phyloP scores from a whole-genome alignment of 2,797 vertebrate genomes.

The Cottoperca gobio region DNA sequence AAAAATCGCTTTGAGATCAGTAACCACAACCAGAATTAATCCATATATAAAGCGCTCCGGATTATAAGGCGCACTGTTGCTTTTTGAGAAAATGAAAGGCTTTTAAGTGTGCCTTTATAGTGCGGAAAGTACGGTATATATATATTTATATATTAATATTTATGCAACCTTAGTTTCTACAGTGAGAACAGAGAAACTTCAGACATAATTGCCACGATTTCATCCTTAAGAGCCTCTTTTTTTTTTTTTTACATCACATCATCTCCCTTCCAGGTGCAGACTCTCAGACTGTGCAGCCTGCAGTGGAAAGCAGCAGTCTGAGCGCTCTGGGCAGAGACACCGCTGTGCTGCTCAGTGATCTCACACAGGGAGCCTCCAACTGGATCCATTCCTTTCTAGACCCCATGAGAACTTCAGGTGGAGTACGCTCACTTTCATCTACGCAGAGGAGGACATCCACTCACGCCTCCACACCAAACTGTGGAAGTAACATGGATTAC shows the following conservation, averaged over 20 bases:
- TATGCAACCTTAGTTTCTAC: not conserved
- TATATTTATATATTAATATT: too few relatives aligned
- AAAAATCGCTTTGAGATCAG: too few relatives aligned
- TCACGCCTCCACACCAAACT: not conserved
- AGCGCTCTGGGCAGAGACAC: conserved; percentile 86
- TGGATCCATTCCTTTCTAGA: conserved; percentile 90
- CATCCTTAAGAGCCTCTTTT: not conserved
- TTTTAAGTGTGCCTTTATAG: too few relatives aligned
- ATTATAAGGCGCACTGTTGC: too few relatives aligned
- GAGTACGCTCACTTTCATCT: not conserved
- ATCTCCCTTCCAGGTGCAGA: conserved; percentile 63
- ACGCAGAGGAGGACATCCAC: not conserved
- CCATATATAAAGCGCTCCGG: too few relatives aligned
- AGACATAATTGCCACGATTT: not conserved
- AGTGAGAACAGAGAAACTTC: not conserved
- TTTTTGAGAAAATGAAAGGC: too few relatives aligned
- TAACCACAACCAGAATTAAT: too few relatives aligned
- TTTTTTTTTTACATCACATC: too few relatives aligned
- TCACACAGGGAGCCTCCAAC: conserved; percentile 87
- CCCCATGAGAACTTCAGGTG: conserved; percentile 45
- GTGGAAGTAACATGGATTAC: conserved; percentile 63
- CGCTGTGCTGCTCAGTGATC: conserved; percentile 82
- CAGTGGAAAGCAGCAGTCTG: conserved; percentile 65
- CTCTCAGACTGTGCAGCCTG: conserved; percentile 61
- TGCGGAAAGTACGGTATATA: too few relatives aligned